Evolutionary conservation across 2,888 invertebrate genomes (phyloP), one percentile per base, ranked within the genome.

Genomic region (Caenorhabditis angaria): DNA sequence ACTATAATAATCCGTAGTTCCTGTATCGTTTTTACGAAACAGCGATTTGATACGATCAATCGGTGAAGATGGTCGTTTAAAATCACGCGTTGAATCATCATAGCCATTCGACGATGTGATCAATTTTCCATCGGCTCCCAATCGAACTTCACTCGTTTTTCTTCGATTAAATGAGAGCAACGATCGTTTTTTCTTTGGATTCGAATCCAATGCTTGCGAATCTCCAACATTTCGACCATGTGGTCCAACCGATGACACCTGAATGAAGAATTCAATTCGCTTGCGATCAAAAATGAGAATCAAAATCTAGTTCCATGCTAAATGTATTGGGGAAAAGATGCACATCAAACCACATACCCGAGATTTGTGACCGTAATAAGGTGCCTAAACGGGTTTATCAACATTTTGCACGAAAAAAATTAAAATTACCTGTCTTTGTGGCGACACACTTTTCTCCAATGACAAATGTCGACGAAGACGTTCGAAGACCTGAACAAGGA

Each of bases 31-130:
- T 61, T 74, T 76, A 25, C 84, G 59, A 73, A 86, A 86, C 47
- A 86, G 62, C 22, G 80, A 82, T 72, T 87, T 87, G 65, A 87
- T 83, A 48, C 84, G 81, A 56, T 87, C 87, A 64, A 87, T 83
- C 18, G 87, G 87, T 1, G 86, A 84, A 22, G 78, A 74, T 14
- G 86, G 83, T 22, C 85, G 76, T 62, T 86, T 84, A 69, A 76
- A 84, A 59, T 73, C 65, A 10, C 59, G 51, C 22, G n/a, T n/a
- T n/a, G 59, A n/a, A 32, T 69, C 69, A 27, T 73, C 73, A 59
- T 73, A 73, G 29, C 70, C 80, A 57, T 82, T 83, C 12, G 81
- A 77, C 47, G 62, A 64, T 4, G 78, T 84, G 28, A 76, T 63
- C 60, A 82, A 58, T 28, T 82, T 82, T 50, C 85, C 85, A 65